phyloP scores from a whole-genome alignment of 2,888 invertebrate genomes.

The Hirtodrosophila trivittata region DNA sequence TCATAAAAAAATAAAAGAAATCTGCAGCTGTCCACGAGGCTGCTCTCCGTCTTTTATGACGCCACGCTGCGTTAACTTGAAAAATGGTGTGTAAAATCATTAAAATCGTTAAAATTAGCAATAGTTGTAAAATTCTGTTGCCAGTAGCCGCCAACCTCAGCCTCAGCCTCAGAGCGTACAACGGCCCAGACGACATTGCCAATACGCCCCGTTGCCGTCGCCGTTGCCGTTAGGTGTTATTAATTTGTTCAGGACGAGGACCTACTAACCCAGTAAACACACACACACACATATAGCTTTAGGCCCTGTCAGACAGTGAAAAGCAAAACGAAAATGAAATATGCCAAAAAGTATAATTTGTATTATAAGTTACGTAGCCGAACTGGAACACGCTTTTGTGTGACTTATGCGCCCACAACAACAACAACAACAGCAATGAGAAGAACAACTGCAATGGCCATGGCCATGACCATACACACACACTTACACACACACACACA shows the following conservation, averaged over 20 bases:
- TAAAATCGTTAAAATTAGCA: conserved; percentile 70
- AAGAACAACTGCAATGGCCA: conserved; percentile 42
- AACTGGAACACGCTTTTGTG: conserved; percentile 44
- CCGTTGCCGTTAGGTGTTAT: conserved; percentile 30
- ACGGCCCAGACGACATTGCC: conserved; percentile 17
- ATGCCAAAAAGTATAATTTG: conserved; percentile 79
- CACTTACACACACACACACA: conserved; percentile 13
- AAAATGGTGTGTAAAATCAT: conserved; percentile 78
- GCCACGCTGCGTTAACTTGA: conserved; percentile 75
- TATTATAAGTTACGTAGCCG: conserved; percentile 55
- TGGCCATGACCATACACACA: conserved; percentile 42
- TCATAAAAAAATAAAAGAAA: conserved; percentile 39
- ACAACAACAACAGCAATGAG: conserved; percentile 23
- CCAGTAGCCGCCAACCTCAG: conserved; percentile 12
- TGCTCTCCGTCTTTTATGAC: conserved; percentile 61
- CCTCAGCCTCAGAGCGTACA: not conserved
- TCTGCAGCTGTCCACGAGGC: conserved; percentile 33
- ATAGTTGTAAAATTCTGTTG: conserved; percentile 57
- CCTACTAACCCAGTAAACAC: conserved; percentile 66
- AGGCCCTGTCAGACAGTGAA: conserved; percentile 39
- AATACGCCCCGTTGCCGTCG: conserved; percentile 39
- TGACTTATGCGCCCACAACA: conserved; percentile 52
- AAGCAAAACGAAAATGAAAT: conserved; percentile 54
- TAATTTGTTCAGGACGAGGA: conserved; percentile 40
- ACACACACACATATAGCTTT: conserved; percentile 31